A percentile compares a stretch with the other conserved stretches of the same genome.
phyloP scores from a whole-genome alignment of 2,113 vertebrate genomes.

The Donacobius atricapilla region DNA sequence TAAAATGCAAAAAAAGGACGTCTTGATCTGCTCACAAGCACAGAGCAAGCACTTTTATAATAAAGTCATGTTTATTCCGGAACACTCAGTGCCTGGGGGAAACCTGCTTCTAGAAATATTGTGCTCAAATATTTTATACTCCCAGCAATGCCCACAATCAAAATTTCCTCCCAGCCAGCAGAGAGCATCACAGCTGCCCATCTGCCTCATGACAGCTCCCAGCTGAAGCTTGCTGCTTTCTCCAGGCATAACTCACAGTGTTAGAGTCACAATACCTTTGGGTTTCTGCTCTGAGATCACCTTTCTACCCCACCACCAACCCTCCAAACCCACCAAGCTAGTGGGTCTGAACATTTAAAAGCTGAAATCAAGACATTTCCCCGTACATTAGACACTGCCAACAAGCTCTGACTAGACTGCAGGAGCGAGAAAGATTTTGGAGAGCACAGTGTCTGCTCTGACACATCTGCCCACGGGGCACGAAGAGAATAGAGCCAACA shows the following conservation, averaged over 20 bases:
- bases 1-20: neutral
- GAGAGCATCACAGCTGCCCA: neutral
- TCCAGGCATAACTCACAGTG: neutral
- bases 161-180: neutral
- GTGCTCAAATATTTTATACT: neutral
- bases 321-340: neutral
- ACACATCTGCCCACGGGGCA: slow-evolving; percentile 38
- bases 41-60: neutral
- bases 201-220: neutral
- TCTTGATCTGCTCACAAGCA: neutral
- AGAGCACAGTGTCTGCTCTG: neutral
- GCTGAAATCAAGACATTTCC: neutral
- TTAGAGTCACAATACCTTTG: accelerated
- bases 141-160: neutral
- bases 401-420: slow-evolving; percentile 35
- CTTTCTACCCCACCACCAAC: neutral
- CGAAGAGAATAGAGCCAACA: neutral
- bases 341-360: neutral
- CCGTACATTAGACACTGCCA: neutral
- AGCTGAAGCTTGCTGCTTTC: neutral
- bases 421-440: neutral
- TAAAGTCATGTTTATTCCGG: neutral
- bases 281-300: neutral
- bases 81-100: neutral
- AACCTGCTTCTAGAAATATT: neutral